These are phyloP conservation scores for Rhodinocichla rosea DNA, from an alignment of 2,113 vertebrate genomes.

Conservation along the genomic window DNA sequence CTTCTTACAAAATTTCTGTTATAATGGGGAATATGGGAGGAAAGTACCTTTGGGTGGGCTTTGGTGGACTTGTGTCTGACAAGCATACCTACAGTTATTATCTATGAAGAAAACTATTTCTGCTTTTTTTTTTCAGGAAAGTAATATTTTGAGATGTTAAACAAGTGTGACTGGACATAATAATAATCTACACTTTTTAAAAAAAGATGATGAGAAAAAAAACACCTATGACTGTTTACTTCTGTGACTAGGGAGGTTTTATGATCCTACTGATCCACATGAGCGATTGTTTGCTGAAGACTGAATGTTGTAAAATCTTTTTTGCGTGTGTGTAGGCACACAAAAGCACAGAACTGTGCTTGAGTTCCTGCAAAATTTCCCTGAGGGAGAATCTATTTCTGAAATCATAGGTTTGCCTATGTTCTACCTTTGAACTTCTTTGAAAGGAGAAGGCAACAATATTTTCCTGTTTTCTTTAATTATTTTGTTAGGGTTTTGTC, in stretches of 20 bases:
- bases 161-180: not conserved
- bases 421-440: not conserved
- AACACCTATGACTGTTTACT: not conserved
- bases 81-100: not conserved
- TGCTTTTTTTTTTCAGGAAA: not conserved
- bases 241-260: not conserved
- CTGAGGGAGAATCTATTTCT: not conserved
- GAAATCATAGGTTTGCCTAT: not conserved
- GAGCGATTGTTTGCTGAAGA: not conserved
- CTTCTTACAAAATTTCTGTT: not conserved
- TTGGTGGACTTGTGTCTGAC: not conserved
- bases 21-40: not conserved
- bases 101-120: not conserved
- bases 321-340: not conserved
- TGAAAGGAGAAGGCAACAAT: not conserved
- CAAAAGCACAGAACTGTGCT: not conserved
- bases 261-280: not conserved
- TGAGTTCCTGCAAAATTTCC: not conserved
- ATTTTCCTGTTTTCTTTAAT: not conserved
- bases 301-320: not conserved
- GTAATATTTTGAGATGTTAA: not conserved
- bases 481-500: not conserved
- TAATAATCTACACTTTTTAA: not conserved
- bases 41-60: too few relatives aligned
- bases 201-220: not conserved